Base-by-base conservation (phyloP, 2,888 invertebrate species). In the Protodeltote pygarga region DNA sequence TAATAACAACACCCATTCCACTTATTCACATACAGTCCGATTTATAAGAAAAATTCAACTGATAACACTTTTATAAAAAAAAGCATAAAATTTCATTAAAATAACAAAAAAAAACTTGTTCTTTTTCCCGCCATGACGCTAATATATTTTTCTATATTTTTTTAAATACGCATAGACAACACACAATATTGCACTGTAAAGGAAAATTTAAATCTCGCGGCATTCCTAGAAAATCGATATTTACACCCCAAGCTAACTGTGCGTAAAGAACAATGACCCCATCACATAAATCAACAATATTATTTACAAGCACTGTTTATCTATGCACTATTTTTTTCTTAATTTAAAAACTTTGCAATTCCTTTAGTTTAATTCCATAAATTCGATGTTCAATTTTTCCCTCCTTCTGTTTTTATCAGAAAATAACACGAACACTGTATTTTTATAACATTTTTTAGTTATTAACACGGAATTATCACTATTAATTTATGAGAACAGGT, bases 151-250 rank as follows among this genome's bases (percentile, higher is more conserved):
- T 32, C 25, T 6, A 8, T 20, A 14, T 11, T 10, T 17, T 3
- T 23, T 4, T 3, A 23, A 32, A n/a, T 29, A 38, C n/a, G 16
- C 39, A 37, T 29, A 32, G 5, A 21, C 6, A 11, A 24, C 29
- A 14, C 13, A 32, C 24, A 3, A n/a, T 35, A 55, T 48, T 48
- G 44, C 57, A 60, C 46, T n/a, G 28, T 11, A 34, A 20, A 52
- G 35, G 32, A 64, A 50, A 40, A 53, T 70, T 66, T 33, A 59
- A 86, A 87, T 65, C 63, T 53, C 89, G 81, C 90, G 91, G 87
- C 85, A 76, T 82, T 78, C 69, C 52, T 29, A 44, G 31, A 75
- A 77, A 87, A 90, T 90, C 90, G 82, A 90, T 90, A 88, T 79
- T 81, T 77, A 81, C 80, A 79, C 67, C 74, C 74, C 67, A 72